A percentile compares a stretch with the other conserved stretches of the same genome.
Conservation (phyloP, 2,888 invertebrate species). For the Mythimna vitellina region DNA sequence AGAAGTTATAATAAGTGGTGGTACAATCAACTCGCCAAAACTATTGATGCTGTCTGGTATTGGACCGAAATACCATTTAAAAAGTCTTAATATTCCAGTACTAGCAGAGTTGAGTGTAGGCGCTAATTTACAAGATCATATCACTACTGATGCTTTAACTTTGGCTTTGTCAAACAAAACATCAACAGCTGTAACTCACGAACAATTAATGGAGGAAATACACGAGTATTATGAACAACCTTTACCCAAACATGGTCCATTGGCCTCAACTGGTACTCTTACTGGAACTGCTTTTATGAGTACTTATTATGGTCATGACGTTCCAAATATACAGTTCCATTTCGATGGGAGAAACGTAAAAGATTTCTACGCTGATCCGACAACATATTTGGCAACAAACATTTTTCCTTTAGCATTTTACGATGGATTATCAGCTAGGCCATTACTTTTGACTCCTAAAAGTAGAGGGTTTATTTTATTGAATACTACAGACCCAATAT, state of each 20-base stretch:
- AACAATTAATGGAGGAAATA: slow-evolving; percentile 83
- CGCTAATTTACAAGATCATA: slow-evolving; percentile 94
- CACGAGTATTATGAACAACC: slow-evolving; percentile 81
- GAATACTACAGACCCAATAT: slow-evolving; percentile 93
- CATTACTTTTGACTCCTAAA: slow-evolving; percentile 91
- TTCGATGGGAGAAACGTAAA: slow-evolving; percentile 91
- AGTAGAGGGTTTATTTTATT: slow-evolving; percentile 92
- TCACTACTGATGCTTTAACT: slow-evolving; percentile 91
- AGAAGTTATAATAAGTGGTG: slow-evolving; percentile 92
- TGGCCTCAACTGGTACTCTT: slow-evolving; percentile 89
- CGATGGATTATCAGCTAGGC: slow-evolving; percentile 91
- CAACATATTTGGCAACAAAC: slow-evolving; percentile 83
- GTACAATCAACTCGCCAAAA: slow-evolving; percentile 92
- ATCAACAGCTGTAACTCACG: slow-evolving; percentile 82
- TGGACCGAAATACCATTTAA: slow-evolving; percentile 90
- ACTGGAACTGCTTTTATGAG: slow-evolving; percentile 91
- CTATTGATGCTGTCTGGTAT: slow-evolving; percentile 92
- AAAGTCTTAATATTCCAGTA: slow-evolving; percentile 88
- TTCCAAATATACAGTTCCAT: slow-evolving; percentile 93
- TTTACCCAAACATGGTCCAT: slow-evolving; percentile 86
- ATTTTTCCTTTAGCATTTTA: slow-evolving; percentile 91
- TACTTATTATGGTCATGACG: slow-evolving; percentile 85
- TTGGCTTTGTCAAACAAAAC: slow-evolving; percentile 88
- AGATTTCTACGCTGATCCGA: slow-evolving; percentile 91
- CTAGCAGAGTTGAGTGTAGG: slow-evolving; percentile 93